A percentile compares a stretch with the other conserved stretches of the same genome.
Evolutionary conservation across 1,140 invertebrate genomes (phyloP).

Genomic region (Parasteatoda tepidariorum): DNA sequence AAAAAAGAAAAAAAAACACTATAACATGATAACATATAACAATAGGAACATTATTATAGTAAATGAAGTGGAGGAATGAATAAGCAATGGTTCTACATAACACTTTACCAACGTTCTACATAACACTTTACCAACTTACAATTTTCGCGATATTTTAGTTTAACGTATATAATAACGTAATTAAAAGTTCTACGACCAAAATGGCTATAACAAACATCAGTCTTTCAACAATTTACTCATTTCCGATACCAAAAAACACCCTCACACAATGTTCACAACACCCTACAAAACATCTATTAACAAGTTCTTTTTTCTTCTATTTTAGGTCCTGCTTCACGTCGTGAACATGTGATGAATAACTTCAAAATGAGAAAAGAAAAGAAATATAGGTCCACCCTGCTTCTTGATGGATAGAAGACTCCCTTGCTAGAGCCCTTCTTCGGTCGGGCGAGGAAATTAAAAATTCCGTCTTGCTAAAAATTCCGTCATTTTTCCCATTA

Average conservation of each 20-base stretch:
- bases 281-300: not conserved
- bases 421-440: not conserved
- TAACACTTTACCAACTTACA: too few relatives aligned
- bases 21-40: too few relatives aligned
- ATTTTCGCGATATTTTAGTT: not conserved
- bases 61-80: too few relatives aligned
- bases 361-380: not conserved
- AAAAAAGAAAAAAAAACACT: too few relatives aligned
- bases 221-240: not conserved
- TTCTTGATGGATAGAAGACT: not conserved
- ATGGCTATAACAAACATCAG: not conserved
- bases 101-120: too few relatives aligned
- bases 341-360: conserved; percentile 5
- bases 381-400: not conserved
- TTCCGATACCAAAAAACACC: not conserved
- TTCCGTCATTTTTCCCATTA: not conserved
- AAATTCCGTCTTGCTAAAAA: conserved; percentile 26
- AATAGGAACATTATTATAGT: too few relatives aligned
- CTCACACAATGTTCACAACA: not conserved
- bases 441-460: conserved; percentile 22
- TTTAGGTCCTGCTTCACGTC: not conserved
- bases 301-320: not conserved
- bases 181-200: not conserved
- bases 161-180: not conserved
- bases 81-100: too few relatives aligned